Conservation (phyloP, 1,140 invertebrate genomes). For the Oedothorax gibbosus region DNA sequence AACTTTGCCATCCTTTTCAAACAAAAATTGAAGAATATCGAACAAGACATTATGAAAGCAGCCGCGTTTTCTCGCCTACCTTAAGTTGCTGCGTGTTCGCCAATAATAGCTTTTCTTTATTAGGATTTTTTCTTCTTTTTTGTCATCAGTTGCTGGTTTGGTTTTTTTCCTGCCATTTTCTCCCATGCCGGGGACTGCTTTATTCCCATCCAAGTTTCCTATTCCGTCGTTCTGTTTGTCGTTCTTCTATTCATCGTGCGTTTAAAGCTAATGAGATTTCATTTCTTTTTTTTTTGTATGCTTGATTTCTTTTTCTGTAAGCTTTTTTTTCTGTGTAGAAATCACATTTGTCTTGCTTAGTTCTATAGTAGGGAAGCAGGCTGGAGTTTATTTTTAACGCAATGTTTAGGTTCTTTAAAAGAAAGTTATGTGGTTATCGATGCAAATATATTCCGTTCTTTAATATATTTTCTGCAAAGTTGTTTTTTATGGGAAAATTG, state of each 20-base stretch:
- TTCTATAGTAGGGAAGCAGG: not conserved
- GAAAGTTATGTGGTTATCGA: not conserved
- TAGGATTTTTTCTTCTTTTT: not conserved
- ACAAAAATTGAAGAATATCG: conserved; percentile 40
- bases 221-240: conserved; percentile 11
- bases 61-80: not conserved
- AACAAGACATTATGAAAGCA: conserved; percentile 16
- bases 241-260: conserved; percentile 16
- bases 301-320: not conserved
- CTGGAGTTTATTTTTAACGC: not conserved
- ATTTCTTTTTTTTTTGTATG: not conserved
- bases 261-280: conserved; percentile 31
- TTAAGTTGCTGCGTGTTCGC: conserved; percentile 1
- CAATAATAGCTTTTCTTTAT: conserved; percentile 12
- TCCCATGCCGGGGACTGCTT: conserved; percentile 14
- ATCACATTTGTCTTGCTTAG: not conserved
- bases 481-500: no score
- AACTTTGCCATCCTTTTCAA: conserved; percentile 8
- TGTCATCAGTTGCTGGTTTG: not conserved
- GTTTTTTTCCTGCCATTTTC: conserved; percentile 21
- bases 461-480: no score
- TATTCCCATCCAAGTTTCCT: not conserved
- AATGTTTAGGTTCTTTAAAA: not conserved
- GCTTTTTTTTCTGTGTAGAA: not conserved
- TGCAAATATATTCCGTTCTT: no score